Evolutionary conservation across 2,888 invertebrate species (phyloP), one percentile per base, ranked within the genome.

Genomic region (Cryptophagus acutangulus): DNA sequence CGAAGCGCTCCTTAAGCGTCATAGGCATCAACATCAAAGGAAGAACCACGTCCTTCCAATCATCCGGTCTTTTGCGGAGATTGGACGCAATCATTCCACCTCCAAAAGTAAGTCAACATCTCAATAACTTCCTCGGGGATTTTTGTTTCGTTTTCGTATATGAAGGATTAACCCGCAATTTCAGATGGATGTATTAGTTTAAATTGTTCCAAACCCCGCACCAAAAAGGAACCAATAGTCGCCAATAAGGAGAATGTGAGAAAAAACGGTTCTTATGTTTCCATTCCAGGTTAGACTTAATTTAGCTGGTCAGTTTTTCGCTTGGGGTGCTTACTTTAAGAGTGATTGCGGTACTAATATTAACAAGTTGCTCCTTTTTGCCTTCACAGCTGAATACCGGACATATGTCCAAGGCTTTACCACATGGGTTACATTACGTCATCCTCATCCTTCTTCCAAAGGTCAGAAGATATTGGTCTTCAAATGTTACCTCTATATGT

Each of bases 31-130:
- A 66, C 94, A 97, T 65, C 82, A 85, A 58, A 77, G 15, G 3
- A 77, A 80, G 52, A 82, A 83, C 56, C 76, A 77, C 52, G 78
- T 77, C 46, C 74, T 95, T 46, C 92, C 91, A 17, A 81, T 93
- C 38, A 94, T 94, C 51, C 76, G 97, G 46, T 95, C 95, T 4
- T 74, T 97, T 57, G 93, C 96, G 14, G 97, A 99, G 66, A 97
- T 97, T 60, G 94, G 94, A 52, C 79, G 86, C 49, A 94, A 92
- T 70, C 90, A 94, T 70, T 95, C 95, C 36, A 87, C 93, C 9
- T 87, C 88, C 51, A 92, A 90, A 82, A 93, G 93, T 91, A 74
- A 87, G 90, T 85, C 58, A 26, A 20, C 5, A 20, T 9, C 20
- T 6, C 20, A n/a, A n/a, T n/a, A n/a, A n/a, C n/a, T n/a, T n/a